Evolutionary conservation across 2,113 vertebrate genomes (phyloP), one percentile per base, ranked within the genome.

Genomic region (Phrynocephalus versicolor): DNA sequence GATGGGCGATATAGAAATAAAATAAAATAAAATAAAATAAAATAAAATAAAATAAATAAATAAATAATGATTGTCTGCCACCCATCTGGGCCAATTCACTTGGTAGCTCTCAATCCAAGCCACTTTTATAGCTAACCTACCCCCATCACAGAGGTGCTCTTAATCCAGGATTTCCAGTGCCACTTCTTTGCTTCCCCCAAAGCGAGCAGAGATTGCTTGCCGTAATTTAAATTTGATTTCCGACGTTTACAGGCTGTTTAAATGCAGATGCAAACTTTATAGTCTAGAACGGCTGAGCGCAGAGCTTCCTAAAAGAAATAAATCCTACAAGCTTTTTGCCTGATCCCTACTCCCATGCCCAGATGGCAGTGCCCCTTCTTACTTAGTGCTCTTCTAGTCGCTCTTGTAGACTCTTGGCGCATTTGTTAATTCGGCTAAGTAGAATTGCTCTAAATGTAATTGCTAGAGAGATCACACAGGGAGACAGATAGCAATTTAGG

Each of bases 211-310:
- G 87, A 89, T 88, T 91, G 86, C 88, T 79, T 89, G 86, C 87
- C 90, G 89, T 89, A 81, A 89, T 88, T 92, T 86, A 75, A 84
- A 86, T 91, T 93, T 89, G 81, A 93, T 93, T 89, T 89, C 78
- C 78, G 89, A 75, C 0, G 0, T 67, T 80, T 81, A 76, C 62
- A 72, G 86, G 80, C 70, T 87, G 87, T 89, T 94, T 86, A 93
- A 94, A 93, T 92, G 93, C 92, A 94, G 92, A 92, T 85, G 88
- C 65, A 93, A 89, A 91, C 76, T 91, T 91, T 85, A 91, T 73
- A 94, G 86, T 77, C 85, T 58, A 89, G 83, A 93, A 92, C 67
- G 74, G 72, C 70, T 76, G 85, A 89, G 81, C 73, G 89, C 55
- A 82, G 79, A 85, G 79, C 84, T 91, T 90, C 75, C 79, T 85